Evolutionary conservation across 2,797 vertebrate genomes (phyloP), one percentile per base, ranked within the genome.

Genomic region (Aphelocoma californica): DNA sequence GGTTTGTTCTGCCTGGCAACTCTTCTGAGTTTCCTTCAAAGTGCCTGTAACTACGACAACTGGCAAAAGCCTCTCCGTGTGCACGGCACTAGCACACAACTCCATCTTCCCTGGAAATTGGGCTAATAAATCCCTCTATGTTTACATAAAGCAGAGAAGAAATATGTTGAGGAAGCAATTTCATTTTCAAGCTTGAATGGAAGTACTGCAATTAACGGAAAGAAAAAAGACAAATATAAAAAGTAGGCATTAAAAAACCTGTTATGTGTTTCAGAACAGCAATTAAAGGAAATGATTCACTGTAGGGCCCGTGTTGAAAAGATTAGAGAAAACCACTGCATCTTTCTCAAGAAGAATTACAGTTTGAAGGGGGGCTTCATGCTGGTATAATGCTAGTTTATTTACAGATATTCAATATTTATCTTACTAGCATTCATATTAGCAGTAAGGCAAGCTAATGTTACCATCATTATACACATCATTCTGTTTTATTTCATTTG

Each of bases 361-460:
- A 83, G 47, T 88, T 91, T 67, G 72, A 75, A 82, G 53, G 77
- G 67, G 91, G 36, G 54, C 70, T 94, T 86, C 86, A 77, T 38
- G 66, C 60, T 77, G 94, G 5, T 79, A 47, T 93, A 88, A 93
- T 84, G 60, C 62, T 67, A 51, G 85, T 90, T 91, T 95, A 84
- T 93, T 96, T 90, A 94, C 80, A 92, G 77, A 92, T 88, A 90
- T 64, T 79, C 80, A 93, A 67, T 96, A 96, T 96, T 96, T 96
- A 92, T 93, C 78, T 94, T 84, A 84, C 56, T 67, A 92, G 44
- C 71, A 50, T 90, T 92, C 67, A 31, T 70, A 92, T 77, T 58
- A 94, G 74, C 77, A 86, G 82, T 34, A 93, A 93, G 70, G 60
- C 50, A 93, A 91, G 73, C 36, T 96, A 96, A 95, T 71, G 78